phyloP scores from a whole-genome alignment of 1,140 invertebrate species.

The Teleogryllus occipitalis region DNA sequence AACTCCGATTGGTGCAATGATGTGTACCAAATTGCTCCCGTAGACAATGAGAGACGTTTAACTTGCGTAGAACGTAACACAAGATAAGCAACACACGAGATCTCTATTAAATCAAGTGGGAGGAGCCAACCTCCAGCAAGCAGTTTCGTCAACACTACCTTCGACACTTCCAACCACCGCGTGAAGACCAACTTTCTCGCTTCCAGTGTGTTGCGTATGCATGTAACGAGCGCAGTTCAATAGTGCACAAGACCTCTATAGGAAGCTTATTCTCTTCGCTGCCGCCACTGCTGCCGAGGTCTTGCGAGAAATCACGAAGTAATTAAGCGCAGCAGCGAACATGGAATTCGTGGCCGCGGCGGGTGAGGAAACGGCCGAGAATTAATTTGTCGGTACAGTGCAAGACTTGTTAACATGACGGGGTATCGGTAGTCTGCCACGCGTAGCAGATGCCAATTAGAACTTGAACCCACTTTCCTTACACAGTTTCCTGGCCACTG shows the following conservation, averaged over 20 bases:
- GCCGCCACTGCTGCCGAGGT: neutral
- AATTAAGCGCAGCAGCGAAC: neutral
- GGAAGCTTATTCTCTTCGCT: neutral
- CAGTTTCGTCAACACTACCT: too few relatives aligned
- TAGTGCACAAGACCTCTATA: neutral
- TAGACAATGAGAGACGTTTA: too few relatives aligned
- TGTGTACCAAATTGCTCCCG: too few relatives aligned
- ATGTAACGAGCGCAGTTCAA: neutral
- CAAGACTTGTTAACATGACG: constrained; percentile 1
- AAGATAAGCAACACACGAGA: too few relatives aligned
- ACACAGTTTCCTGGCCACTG: neutral
- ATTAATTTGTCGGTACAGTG: neutral
- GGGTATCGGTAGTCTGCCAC: neutral
- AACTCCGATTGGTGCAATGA: too few relatives aligned
- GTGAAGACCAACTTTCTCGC: neutral
- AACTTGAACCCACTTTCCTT: neutral
- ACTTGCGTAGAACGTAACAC: too few relatives aligned
- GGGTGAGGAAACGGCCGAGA: neutral
- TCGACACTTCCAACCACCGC: too few relatives aligned
- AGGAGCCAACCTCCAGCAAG: too few relatives aligned
- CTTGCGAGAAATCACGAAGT: neutral
- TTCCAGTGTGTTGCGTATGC: neutral
- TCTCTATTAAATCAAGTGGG: too few relatives aligned
- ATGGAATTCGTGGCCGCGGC: neutral
- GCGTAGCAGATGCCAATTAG: neutral